phyloP scores from a whole-genome alignment of 2,797 vertebrate species.

The Trematocara caparti region DNA sequence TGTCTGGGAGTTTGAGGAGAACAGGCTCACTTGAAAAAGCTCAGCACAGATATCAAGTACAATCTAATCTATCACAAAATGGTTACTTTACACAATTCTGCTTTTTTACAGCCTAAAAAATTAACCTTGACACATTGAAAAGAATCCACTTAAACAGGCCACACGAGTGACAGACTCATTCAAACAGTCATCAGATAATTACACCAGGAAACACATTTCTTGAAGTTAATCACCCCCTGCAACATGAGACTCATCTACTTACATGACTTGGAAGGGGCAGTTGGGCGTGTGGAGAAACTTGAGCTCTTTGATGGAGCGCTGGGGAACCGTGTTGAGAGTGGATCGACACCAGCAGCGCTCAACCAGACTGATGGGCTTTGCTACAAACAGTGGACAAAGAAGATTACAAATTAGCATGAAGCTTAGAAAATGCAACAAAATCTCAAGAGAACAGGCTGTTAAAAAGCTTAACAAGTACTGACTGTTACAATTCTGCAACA shows the following conservation, averaged over 20 bases:
- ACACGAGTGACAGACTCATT: background rate
- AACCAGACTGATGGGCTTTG: conserved; percentile 82
- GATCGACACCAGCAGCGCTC: conserved; percentile 82
- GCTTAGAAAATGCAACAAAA: background rate
- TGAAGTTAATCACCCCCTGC: background rate
- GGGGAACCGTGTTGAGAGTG: conserved; percentile 79
- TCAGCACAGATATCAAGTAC: background rate
- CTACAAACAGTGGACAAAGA: conserved; percentile 44
- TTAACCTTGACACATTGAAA: background rate
- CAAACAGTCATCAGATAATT: background rate
- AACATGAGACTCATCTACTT: conserved; percentile 41
- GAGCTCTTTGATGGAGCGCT: conserved; percentile 80
- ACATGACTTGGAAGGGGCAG: conserved; percentile 86
- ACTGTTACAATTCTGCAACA: background rate
- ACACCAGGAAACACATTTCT: background rate
- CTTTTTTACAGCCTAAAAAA: background rate
- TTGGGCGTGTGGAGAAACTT: conserved; percentile 84
- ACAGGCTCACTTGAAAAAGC: background rate
- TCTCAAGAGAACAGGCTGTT: background rate
- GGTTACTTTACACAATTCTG: background rate
- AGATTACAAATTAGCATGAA: background rate
- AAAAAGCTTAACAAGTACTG: background rate
- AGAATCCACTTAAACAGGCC: background rate
- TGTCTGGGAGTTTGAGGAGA: background rate
- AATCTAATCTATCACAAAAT: background rate